Percentiles rank a stretch among this genome's conserved stretches.
phyloP scores from a whole-genome alignment of 2,797 vertebrate genomes.

The Lophius americanus region DNA sequence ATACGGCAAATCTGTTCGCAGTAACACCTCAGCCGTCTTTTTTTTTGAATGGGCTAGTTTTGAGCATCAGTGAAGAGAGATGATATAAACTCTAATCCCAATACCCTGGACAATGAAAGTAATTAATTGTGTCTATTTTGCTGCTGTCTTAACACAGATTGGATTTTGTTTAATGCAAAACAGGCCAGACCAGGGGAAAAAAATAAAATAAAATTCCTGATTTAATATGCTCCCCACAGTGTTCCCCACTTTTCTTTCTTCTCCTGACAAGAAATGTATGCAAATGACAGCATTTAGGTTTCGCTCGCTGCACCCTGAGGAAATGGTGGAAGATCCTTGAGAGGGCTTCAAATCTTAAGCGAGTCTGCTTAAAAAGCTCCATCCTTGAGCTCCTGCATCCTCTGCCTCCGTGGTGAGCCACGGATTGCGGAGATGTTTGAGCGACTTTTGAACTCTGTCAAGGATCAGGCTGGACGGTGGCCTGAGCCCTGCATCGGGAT shows the following conservation, averaged over 20 bases:
- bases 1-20: constrained; percentile 48
- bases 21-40: constrained; percentile 38
- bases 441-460: constrained; percentile 36
- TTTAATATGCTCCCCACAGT: constrained; percentile 74
- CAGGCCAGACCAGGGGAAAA: constrained; percentile 50
- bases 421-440: constrained; percentile 33
- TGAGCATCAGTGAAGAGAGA: constrained; percentile 47
- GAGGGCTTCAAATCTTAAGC: constrained; percentile 59
- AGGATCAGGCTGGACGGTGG: constrained; percentile 43
- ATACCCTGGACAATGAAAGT: constrained; percentile 68
- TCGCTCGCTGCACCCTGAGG: constrained; percentile 53
- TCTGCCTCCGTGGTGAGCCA: constrained; percentile 24
- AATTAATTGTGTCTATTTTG: constrained; percentile 80
- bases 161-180: constrained; percentile 80
- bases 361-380: constrained; percentile 54
- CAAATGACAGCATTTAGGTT: constrained; percentile 75
- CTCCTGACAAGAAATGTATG: constrained; percentile 67
- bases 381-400: constrained; percentile 33
- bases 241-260: constrained; percentile 50
- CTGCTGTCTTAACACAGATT: constrained; percentile 79
- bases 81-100: constrained; percentile 73
- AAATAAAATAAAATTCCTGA: constrained; percentile 78
- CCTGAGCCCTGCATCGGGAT: constrained; percentile 4
- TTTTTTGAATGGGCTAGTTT: constrained; percentile 41
- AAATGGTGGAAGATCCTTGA: constrained; percentile 54